These are phyloP conservation scores for Chitala chitala DNA, from an alignment of 2,113 vertebrate species.

Conservation along the genomic window DNA sequence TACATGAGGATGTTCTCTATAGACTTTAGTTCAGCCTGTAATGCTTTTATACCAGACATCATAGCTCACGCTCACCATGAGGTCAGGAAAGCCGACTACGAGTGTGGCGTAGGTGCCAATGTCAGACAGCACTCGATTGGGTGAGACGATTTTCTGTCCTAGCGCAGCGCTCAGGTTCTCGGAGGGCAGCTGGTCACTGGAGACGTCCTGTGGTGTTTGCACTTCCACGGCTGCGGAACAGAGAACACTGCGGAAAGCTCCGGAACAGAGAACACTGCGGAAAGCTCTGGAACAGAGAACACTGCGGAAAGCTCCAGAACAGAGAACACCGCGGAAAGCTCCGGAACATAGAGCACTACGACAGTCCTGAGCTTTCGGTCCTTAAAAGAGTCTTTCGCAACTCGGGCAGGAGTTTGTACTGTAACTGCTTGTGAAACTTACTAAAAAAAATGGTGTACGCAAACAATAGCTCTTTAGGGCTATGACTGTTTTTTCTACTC, in stretches of 20 bases:
- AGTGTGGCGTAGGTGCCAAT: constrained; percentile 69
- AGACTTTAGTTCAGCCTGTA: background rate
- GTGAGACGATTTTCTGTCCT: constrained; percentile 84
- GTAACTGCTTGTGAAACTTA: too few relatives aligned
- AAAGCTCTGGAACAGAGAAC: too few relatives aligned
- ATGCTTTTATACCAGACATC: background rate
- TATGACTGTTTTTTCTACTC: background rate
- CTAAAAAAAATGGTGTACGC: background rate
- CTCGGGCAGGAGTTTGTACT: too few relatives aligned
- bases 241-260: too few relatives aligned
- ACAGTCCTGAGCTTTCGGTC: too few relatives aligned
- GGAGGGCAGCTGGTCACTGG: constrained; percentile 78
- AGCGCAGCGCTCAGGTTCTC: constrained; percentile 86
- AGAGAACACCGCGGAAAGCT: too few relatives aligned
- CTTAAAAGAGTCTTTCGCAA: too few relatives aligned
- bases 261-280: too few relatives aligned
- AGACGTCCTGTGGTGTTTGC: constrained; percentile 68
- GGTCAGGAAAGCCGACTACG: constrained; percentile 88
- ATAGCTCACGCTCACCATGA: constrained; percentile 70
- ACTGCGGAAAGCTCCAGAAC: too few relatives aligned
- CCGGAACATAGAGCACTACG: too few relatives aligned
- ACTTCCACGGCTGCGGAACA: constrained; percentile 54
- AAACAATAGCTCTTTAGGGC: background rate
- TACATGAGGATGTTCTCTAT: too few relatives aligned
- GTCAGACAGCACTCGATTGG: constrained; percentile 84